Evolutionary conservation across 2,888 invertebrate genomes (phyloP), one percentile per base, ranked within the genome.

Genomic region (Adineta ricciae): DNA sequence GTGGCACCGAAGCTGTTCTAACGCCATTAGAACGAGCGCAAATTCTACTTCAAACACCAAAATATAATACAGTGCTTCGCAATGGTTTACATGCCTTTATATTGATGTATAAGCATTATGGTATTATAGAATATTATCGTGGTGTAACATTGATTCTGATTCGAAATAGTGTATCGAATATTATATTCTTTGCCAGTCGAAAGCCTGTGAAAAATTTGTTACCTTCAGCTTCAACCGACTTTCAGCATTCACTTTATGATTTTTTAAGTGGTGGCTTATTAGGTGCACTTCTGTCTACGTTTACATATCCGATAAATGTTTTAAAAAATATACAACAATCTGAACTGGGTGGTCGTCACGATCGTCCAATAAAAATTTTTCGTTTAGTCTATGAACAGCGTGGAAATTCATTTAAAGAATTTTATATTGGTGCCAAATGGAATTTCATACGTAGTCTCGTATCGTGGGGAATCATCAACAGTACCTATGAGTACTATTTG

Each of bases 391-490:
- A 78, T 78, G 41, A 78, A 41, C 24, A 78, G 24, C 7, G 78
- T n/a, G 78, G 78, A 0, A 24, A 78, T 41, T 78, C 78, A 2
- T 24, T 78, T 24, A 78, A 78, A 41, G 78, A 78, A 41, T 78
- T 78, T 41, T 78, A 78, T 41, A 78, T 38, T n/a, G 78, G 78
- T n/a, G 78, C 78, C 9, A 78, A 78, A 41, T 78, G 78, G 78
- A 78, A 78, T 78, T 96, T 95, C 90, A 94, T 95, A 46, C 93
- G 99, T 87, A 96, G 97, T 83, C 94, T 98, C 90, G 90, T 99
- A 86, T 97, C 97, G 89, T 99, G 99, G 99, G 99, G 99, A 86
- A 94, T 99, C 85, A 96, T 97, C 90, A 99, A 97, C 91, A 94
- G 96, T 1, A 94, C 96, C 0, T 98, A 97, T 91, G 97, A 97